Percentiles rank a stretch among this genome's conserved stretches.
Conservation (phyloP, 2,113 vertebrate genomes). For the Mesocricetus auratus region DNA sequence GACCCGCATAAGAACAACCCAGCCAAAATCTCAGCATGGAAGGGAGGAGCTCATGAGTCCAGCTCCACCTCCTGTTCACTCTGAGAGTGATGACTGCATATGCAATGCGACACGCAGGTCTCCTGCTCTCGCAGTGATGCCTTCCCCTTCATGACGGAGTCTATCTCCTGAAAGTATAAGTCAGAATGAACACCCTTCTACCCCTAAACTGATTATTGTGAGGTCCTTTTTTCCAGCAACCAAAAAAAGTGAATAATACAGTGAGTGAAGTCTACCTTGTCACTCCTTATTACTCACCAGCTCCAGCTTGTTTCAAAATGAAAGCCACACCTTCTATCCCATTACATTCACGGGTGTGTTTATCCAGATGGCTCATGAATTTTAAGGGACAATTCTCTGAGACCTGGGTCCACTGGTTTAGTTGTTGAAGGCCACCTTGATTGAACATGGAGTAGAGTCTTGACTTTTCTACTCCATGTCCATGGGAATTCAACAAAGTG, state of each 20-base stretch:
- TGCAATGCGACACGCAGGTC: neutral
- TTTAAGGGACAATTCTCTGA: neutral
- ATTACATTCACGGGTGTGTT: neutral
- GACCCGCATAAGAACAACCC: neutral
- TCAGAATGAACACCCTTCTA: neutral
- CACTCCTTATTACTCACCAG: neutral
- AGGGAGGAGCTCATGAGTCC: neutral
- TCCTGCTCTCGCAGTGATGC: too few relatives aligned
- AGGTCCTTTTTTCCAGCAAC: too few relatives aligned
- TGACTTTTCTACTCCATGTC: neutral
- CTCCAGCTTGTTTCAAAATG: neutral
- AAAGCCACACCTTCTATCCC: neutral
- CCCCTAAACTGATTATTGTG: neutral
- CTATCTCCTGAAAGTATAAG: neutral
- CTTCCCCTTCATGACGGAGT: neutral
- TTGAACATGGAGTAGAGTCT: neutral
- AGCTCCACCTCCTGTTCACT: neutral
- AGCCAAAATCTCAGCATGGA: neutral
- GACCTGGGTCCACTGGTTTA: neutral
- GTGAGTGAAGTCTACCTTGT: rapidly evolving
- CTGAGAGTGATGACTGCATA: neutral
- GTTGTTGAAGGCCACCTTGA: neutral
- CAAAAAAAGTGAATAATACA: neutral
- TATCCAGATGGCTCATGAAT: neutral
- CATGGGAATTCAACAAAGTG: neutral